These are phyloP conservation scores for Cyrtorhinus lividipennis DNA, from an alignment of 1,140 invertebrate species.

Conservation along the genomic window DNA sequence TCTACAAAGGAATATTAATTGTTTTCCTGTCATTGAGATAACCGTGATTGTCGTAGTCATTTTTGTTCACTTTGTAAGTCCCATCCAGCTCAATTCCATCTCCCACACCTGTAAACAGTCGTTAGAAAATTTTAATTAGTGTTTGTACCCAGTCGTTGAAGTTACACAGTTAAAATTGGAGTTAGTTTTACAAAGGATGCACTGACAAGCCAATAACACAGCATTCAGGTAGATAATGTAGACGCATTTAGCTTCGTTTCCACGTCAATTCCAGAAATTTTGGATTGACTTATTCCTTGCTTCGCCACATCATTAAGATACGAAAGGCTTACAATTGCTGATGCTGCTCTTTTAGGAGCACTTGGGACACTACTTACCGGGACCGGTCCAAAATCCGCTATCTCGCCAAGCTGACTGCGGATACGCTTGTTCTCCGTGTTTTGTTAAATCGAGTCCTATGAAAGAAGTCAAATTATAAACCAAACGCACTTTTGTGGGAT, in stretches of 20 bases:
- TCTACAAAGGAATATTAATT: too few species aligned
- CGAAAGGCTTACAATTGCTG: not conserved
- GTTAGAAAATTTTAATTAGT: not conserved
- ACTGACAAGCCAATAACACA: too few species aligned
- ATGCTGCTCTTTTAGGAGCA: not conserved
- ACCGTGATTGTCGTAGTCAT: constrained; percentile 16
- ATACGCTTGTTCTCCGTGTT: constrained; percentile 39
- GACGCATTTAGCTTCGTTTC: not conserved
- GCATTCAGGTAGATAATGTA: too few species aligned
- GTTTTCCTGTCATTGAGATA: constrained; percentile 7
- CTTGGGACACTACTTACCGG: not conserved
- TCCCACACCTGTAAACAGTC: not conserved
- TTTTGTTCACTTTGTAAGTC: constrained; percentile 11
- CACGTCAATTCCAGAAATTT: not conserved
- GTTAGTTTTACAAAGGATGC: too few species aligned
- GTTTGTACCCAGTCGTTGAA: too few species aligned
- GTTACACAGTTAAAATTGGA: too few species aligned
- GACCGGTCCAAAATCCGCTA: not conserved
- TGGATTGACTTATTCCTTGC: not conserved
- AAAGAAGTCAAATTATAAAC: not conserved
- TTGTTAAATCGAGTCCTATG: constrained; percentile 35
- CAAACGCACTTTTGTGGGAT: not conserved
- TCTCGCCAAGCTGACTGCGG: constrained; percentile 30
- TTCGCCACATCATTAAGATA: not conserved
- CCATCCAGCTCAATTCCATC: not conserved